These are phyloP conservation scores for Hemistola chrysoprasaria DNA, from an alignment of 2,888 invertebrate genomes.

Conservation along the genomic window DNA sequence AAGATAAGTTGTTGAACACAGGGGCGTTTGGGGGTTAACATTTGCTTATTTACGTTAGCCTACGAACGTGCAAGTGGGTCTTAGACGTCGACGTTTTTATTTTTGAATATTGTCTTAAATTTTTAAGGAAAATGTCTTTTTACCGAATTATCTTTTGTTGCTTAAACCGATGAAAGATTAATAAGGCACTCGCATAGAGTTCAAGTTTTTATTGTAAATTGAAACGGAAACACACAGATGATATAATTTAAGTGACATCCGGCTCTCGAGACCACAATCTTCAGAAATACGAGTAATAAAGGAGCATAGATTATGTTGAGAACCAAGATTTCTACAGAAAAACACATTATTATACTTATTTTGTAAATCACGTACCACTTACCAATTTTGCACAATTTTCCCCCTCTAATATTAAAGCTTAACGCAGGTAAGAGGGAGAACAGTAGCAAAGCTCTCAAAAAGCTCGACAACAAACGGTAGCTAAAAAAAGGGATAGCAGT, in stretches of 20 bases:
- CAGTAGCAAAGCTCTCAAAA: slow-evolving; percentile 17
- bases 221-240: slow-evolving; percentile 38
- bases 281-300: slow-evolving; percentile 17
- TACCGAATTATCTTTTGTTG: too few species aligned
- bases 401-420: neutral
- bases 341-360: neutral
- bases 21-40: too few species aligned
- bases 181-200: neutral
- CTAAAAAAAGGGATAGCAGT: slow-evolving; percentile 39
- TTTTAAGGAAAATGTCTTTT: too few species aligned
- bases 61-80: too few species aligned
- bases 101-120: too few species aligned
- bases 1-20: too few species aligned
- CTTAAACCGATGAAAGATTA: too few species aligned
- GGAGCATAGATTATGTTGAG: neutral
- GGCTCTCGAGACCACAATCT: slow-evolving; percentile 27
- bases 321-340: neutral
- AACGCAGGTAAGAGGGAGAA: slow-evolving; percentile 6
- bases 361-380: too few species aligned
- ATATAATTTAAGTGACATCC: slow-evolving; percentile 36
- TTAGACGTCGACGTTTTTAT: too few species aligned
- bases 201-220: slow-evolving; percentile 17
- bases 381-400: neutral
- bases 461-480: slow-evolving; percentile 35
- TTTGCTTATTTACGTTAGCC: too few species aligned